Percentiles rank a stretch among this genome's conserved stretches.
These are phyloP conservation scores for Trachymyrmex septentrionalis DNA, from an alignment of 1,140 invertebrate genomes.

Conservation along the genomic window DNA sequence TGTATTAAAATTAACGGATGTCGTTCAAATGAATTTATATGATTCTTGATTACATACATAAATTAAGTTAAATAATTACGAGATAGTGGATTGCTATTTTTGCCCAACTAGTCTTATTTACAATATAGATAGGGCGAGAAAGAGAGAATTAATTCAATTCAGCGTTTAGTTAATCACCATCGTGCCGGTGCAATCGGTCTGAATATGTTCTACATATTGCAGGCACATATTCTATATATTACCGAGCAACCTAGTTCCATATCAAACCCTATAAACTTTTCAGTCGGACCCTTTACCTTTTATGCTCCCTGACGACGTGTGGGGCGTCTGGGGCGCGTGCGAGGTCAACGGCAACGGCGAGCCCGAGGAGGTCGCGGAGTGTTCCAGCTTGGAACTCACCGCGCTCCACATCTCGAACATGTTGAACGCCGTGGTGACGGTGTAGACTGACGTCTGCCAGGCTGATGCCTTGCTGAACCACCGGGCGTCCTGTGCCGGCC, in stretches of 20 bases:
- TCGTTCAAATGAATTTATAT: not conserved
- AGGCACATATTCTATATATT: not conserved
- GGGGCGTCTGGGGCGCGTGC: constrained; percentile 89
- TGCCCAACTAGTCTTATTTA: not conserved
- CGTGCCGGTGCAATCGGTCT: not conserved
- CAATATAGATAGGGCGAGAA: not conserved
- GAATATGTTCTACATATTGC: not conserved
- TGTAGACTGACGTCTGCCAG: constrained; percentile 68
- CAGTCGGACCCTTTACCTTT: constrained; percentile 89
- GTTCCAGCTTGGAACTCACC: constrained; percentile 93
- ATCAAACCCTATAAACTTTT: not conserved
- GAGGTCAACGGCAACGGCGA: constrained; percentile 85
- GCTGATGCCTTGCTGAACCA: constrained; percentile 67
- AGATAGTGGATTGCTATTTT: not conserved
- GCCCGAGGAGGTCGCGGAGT: constrained; percentile 86
- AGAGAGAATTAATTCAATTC: not conserved
- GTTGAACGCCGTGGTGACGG: constrained; percentile 88
- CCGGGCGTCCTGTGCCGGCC: constrained; percentile 61
- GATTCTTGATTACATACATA: not conserved
- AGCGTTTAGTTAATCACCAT: not conserved
- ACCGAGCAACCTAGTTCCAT: not conserved
- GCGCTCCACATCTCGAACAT: constrained; percentile 96
- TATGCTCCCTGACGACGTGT: constrained; percentile 93
- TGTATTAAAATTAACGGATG: not conserved
- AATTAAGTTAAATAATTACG: not conserved